These are phyloP conservation scores for Augochlorella aurata DNA, from an alignment of 2,888 invertebrate species.

Conservation along the genomic window DNA sequence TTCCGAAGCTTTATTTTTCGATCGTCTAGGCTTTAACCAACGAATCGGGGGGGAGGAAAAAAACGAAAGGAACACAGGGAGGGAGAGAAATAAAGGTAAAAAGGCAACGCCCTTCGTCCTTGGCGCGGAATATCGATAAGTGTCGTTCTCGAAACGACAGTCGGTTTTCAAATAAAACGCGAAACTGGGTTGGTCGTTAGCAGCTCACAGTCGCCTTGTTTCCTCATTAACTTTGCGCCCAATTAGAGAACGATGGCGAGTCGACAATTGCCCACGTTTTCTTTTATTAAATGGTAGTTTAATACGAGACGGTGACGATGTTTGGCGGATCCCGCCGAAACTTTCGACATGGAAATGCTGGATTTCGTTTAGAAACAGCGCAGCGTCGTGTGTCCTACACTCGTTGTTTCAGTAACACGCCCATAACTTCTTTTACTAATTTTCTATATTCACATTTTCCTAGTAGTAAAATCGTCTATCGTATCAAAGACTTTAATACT, in stretches of 20 bases:
- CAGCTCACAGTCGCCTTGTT: constrained; percentile 39
- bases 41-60: not conserved
- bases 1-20: not conserved
- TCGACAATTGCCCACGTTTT: not conserved
- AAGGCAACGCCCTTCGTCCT: constrained; percentile 64
- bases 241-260: constrained; percentile 39
- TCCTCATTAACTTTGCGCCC: constrained; percentile 46
- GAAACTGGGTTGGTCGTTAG: constrained; percentile 63
- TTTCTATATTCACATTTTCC: too few relatives aligned
- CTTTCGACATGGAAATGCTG: not conserved
- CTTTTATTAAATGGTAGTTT: not conserved
- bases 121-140: constrained; percentile 64
- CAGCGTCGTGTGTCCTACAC: not conserved
- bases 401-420: too few relatives aligned
- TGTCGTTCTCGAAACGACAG: constrained; percentile 53
- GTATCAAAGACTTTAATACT: too few relatives aligned
- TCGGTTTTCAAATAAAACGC: constrained; percentile 61
- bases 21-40: constrained; percentile 30
- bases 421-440: too few relatives aligned
- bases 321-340: not conserved
- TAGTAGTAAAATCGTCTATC: too few relatives aligned
- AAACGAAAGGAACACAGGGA: not conserved
- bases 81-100: constrained; percentile 36
- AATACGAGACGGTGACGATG: not conserved
- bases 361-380: not conserved